Base-by-base conservation (phyloP, 2,113 vertebrate species). In the Steatornis caripensis region DNA sequence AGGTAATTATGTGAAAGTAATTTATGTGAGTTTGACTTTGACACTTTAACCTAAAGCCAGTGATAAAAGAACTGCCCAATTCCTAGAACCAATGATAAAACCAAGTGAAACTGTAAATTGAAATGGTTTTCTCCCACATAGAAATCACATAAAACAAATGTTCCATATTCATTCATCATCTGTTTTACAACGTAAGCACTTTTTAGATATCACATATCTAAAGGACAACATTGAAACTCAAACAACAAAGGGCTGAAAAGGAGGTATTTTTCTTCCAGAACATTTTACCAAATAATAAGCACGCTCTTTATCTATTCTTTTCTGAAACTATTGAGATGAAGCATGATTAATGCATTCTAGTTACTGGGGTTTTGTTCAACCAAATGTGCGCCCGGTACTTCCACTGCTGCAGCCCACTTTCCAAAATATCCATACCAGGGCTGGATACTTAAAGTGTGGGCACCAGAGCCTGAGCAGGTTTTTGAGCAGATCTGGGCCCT, bases 91-190 rank as follows among this genome's bases (percentile, higher is more conserved):
- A 79, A 43, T 77, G 62, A 86, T 75, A 78, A 39, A 94, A 55
- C 39, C 1, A 0, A 74, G 19, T 41, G 55, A 93, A 86, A 75
- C 58, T 75, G 8, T 34, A 93, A 95, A 84, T 89, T 75, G 79
- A 87, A 90, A 89, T 78, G 5, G 6, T 71, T 95, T 96, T 92
- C 89, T 94, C 88, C 80, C 90, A 93, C 89, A 84, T 8, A 84
- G 43, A 79, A 89, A 92, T 96, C 90, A 51, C 84, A 93, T 95
- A 89, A 93, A 84, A 19, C 34, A 92, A 74, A 74, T 2, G 2
- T 77, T 92, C 14, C 81, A 81, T 89, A 88, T 86, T 81, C 68
- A 92, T 84, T 84, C 45, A 61, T 64, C 34, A 78, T 24, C 43
- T 66, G 51, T 77, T 95, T 92, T 74, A 87, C 22, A 66, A 15